Evolutionary conservation across 2,888 invertebrate species (phyloP), one percentile per base, ranked within the genome.

Genomic region (Ormyrus pomaceus): DNA sequence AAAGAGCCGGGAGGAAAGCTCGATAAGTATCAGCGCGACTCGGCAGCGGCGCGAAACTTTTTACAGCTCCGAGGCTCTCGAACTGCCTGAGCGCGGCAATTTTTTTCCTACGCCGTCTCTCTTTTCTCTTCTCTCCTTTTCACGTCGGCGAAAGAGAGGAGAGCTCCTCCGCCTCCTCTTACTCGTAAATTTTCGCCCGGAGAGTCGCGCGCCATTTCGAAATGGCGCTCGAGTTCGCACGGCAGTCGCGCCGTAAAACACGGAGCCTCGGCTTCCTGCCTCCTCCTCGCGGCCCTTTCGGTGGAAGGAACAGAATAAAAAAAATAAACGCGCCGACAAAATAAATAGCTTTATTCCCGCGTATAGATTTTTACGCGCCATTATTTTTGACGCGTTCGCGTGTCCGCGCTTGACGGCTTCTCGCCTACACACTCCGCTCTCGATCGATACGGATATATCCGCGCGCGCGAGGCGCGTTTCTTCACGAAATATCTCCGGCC

Each of bases 171-270:
- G 34, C 34, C 82, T 79, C 83, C 81, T 82, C 81, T 72, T 71
- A 46, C 75, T 81, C 83, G 82, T 83, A 83, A 84, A 84, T 82
- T 82, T 82, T 84, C 82, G 78, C 77, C 56, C 59, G 11, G 19
- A 34, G 53, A 13, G 62, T 53, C 46, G 71, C 10, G 51, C 69
- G 50, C 53, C 71, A 61, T 61, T 55, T 64, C 55, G 71, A 77
- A 73, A 62, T 77, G 58, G 80, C 73, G 64, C 53, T 71, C 75
- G 64, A 61, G 55, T 55, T 13, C 59, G 11, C 50, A n/a, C 34
- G 34, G 34, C 34, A 34, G 34, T 34, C 34, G 0, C 34, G 34
- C 34, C 34, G 34, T 34, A 34, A 34, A 34, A 34, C 34, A 34
- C 34, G 55, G 55, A 53, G 55, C 13, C 13, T 4, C 64, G 13